Evolutionary conservation across 1,140 invertebrate genomes (phyloP), one percentile per base, ranked within the genome.

Genomic region (Glossosoma conforme): DNA sequence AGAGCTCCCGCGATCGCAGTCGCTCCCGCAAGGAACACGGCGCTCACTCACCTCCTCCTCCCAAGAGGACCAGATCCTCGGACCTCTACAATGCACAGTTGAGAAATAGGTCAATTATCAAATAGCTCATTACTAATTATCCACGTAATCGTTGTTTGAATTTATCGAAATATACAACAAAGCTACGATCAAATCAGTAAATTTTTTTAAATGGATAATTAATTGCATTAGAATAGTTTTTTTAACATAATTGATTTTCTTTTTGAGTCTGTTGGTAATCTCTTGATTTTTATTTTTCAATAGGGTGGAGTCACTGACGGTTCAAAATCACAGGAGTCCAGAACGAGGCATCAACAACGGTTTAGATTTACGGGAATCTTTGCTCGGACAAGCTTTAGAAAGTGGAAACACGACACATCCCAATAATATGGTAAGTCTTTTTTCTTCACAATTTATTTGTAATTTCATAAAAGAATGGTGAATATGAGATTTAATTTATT

Each of bases 341-440:
- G 72, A 75, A 56, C 59, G 68, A 4, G 46, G 68, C 41, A 63
- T 65, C 18, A 69, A 68, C 35, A 75, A 75, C 53, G 72, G 73
- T 4, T 68, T 77, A 42, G 81, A 84, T 60, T 71, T 85, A 50
- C 75, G 81, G 48, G 83, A 85, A 37, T 83, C 84, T 0, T 69
- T 89, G 14, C 72, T 89, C 28, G 80, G 84, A 11, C 86, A 89
- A 62, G 84, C 85, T 1, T 67, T 89, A 13, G 86, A 89, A 66
- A 80, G 76, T 43, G 75, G 77, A 54, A 71, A 69, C 51, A 64
- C 62, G 33, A 63, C 60, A 20, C 67, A 72, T 35, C 65, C 66
- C 11, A 75, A 73, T 45, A 70, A 70, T 56, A 54, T 72, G 63
- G 69, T 72, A 59, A 64, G 64, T 44, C 36, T 37, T 36, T 22